Conservation (phyloP, 2,797 vertebrate species). For the Phyllotis vaccarum region DNA sequence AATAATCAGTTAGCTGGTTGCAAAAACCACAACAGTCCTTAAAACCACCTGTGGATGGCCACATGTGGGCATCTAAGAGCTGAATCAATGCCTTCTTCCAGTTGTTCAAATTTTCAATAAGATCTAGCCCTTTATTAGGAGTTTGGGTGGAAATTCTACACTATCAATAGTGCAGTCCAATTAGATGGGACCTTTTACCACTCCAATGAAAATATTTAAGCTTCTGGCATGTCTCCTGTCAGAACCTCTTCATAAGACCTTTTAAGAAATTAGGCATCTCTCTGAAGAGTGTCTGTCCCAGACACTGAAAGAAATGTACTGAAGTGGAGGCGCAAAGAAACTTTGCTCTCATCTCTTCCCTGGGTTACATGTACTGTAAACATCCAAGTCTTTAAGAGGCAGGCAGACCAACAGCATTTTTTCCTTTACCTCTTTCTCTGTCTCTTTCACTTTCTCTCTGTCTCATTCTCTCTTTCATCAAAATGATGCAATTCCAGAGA, state of each 20-base stretch:
- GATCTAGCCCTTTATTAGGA: neutral
- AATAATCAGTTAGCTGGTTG: neutral
- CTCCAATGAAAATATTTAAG: neutral
- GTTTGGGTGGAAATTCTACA: neutral
- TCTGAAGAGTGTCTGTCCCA: neutral
- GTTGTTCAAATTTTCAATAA: neutral
- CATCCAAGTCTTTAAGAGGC: constrained; percentile 68
- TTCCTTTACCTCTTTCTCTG: neutral
- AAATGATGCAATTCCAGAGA: constrained; percentile 71
- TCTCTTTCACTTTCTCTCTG: neutral
- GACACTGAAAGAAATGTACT: neutral
- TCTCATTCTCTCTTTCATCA: constrained; percentile 46
- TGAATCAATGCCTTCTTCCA: neutral
- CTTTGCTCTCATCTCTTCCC: neutral
- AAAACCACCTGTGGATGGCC: neutral
- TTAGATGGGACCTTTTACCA: neutral
- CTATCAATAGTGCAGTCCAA: neutral
- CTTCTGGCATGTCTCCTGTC: neutral
- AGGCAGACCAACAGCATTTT: constrained; percentile 55
- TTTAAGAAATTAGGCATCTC: neutral
- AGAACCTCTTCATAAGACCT: neutral
- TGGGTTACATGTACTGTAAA: constrained; percentile 40
- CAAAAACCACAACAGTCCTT: neutral
- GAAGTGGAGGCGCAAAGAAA: constrained; percentile 9
- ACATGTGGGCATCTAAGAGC: neutral